Base-by-base conservation (phyloP, 2,888 invertebrate species). In the Euplagia quadripunctaria region DNA sequence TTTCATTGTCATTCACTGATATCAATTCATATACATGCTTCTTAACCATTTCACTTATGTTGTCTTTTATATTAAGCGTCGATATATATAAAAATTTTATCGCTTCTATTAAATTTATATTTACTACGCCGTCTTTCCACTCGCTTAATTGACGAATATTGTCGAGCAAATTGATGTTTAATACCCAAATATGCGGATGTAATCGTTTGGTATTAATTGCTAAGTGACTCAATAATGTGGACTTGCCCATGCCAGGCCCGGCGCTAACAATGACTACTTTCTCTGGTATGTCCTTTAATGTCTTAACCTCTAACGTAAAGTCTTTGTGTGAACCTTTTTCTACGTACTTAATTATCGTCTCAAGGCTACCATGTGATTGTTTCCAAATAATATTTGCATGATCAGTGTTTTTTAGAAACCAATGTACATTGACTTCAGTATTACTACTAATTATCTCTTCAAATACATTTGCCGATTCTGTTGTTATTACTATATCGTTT, bases 161-260 rank as follows among this genome's bases (percentile, higher is more conserved):
- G 1, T 81, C 80, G 1, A 80, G 68, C 46, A 85, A 80, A 70
- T 84, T 82, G 14, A 85, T 68, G 75, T 79, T 84, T 9, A 82
- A 68, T 75, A 85, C 70, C 80, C 85, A 85, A 17, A 74, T 31
- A 4, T 41, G 17, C 4, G 79, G 79, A 43, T 78, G 16, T n/a
- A 55, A 61, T 46, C 11, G 42, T 79, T 84, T 85, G 0, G 84
- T 83, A 69, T 76, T 72, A 42, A 81, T 72, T 42, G 82, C 78
- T 68, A 85, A 77, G 74, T 84, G 79, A 43, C 75, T 82, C 11
- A 85, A 61, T 46, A 85, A 70, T 17, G 79, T 80, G 66, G 85
- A 85, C 78, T 85, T 85, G 0, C 85, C 85, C 83, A 85, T 85
- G 8, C 85, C 85, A 6, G 85, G 78, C 46, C 74, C 83, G 20